Evolutionary conservation across 2,888 invertebrate genomes (phyloP).

Genomic region (Mimumesa dahlbomi): DNA sequence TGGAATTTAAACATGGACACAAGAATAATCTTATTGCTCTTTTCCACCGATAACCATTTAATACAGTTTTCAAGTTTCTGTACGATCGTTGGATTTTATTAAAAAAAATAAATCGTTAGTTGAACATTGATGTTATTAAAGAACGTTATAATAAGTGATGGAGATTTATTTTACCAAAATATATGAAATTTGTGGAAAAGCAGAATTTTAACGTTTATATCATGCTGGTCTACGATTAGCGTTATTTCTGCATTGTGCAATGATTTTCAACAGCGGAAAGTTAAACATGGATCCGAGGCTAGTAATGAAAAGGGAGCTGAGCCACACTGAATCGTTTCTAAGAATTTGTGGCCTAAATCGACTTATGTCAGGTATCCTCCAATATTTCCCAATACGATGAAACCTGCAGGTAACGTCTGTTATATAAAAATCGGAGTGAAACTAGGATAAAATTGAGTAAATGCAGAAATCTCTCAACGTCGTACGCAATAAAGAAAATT

Average conservation of each 20-base stretch:
- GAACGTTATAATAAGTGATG: too few species aligned
- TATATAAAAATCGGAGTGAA: too few species aligned
- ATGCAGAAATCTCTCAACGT: background rate
- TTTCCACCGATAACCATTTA: too few species aligned
- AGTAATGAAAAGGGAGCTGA: constrained; percentile 46
- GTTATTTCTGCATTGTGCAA: constrained; percentile 65
- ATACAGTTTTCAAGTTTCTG: too few species aligned
- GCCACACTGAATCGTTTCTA: constrained; percentile 58
- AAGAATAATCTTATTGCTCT: too few species aligned
- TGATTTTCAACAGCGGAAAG: constrained; percentile 52
- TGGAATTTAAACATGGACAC: too few species aligned
- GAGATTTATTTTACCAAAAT: too few species aligned
- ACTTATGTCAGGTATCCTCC: constrained; percentile 38
- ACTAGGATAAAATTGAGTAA: background rate
- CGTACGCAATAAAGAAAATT: background rate
- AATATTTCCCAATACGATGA: constrained; percentile 17
- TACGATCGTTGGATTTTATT: too few species aligned
- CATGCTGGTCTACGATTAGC: constrained; percentile 24
- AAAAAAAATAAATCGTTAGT: too few species aligned
- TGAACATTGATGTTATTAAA: too few species aligned
- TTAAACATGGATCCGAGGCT: constrained; percentile 42
- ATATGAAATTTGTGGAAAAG: background rate
- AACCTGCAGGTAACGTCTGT: constrained; percentile 15
- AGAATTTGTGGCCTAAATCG: constrained; percentile 54
- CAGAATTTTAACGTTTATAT: constrained; percentile 2